Evolutionary conservation across 2,797 vertebrate genomes (phyloP), one percentile per base, ranked within the genome.

Genomic region (Sebastes vulpes): DNA sequence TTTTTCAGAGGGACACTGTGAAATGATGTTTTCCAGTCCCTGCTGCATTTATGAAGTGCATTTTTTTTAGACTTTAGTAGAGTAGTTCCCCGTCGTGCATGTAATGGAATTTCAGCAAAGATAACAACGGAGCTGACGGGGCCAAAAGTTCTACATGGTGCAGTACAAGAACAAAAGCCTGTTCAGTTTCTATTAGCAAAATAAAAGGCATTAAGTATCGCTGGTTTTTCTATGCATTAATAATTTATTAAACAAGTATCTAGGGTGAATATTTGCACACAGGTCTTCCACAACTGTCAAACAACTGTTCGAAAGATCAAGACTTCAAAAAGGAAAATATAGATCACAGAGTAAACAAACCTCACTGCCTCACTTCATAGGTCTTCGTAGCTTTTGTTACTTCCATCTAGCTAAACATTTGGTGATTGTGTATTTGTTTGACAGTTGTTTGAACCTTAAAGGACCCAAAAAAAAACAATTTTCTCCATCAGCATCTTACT

Each of bases 81-180:
- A 9, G 8, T 52, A 16, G 10, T 18, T 61, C 52, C 59, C 60
- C 10, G 20, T 53, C 25, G 70, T 59, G 69, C n/a, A 11, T 26
- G 3, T 75, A 31, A 83, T 83, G 53, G 65, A 69, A 69, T 83
- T 75, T 60, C 21, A 52, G 28, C 9, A 12, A 70, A 76, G 46
- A 70, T 31, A 68, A 75, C 10, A 63, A 48, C 16, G 23, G 35
- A 53, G 58, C 38, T 20, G 16, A 67, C 5, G 9, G 56, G 21
- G 42, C 46, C 59, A 61, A n/a, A 79, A 73, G 52, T 56, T 42
- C 69, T 56, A 57, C 72, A 78, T 56, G 65, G 14, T 4, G 46
- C 20, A 57, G 14, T 1, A 29, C 10, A 50, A 64, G 29, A 85
- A 53, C 61, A 68, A 31, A 73, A 59, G 56, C 50, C 58, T 32